Percentiles rank a stretch among this genome's conserved stretches.
phyloP scores from a whole-genome alignment of 2,888 invertebrate genomes.

The Amaurobius ferox region DNA sequence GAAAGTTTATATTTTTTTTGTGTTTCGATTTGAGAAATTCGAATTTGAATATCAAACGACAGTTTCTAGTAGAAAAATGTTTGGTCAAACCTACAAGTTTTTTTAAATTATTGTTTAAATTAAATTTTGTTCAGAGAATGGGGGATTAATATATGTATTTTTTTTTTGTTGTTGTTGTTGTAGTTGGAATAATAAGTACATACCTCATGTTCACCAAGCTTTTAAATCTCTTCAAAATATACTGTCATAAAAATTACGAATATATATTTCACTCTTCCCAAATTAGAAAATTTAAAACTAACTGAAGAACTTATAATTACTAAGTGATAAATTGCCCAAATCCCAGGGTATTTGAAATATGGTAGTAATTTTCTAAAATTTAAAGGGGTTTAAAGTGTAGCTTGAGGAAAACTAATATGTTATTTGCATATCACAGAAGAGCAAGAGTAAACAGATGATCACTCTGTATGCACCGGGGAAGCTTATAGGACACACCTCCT shows the following conservation, averaged over 20 bases:
- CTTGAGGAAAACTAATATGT: background rate
- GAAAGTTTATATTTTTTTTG: no score
- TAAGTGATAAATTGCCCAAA: background rate
- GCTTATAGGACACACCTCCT: background rate
- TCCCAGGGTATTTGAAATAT: background rate
- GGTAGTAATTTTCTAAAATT: background rate
- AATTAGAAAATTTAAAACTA: background rate
- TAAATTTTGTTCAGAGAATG: no score
- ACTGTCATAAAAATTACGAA: slow-evolving; percentile 6
- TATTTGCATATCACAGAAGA: slow-evolving; percentile 36
- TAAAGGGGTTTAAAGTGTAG: slow-evolving; percentile 16
- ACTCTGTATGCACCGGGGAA: slow-evolving; percentile 6
- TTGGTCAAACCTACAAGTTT: no score
- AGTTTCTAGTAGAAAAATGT: no score
- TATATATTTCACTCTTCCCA: no score
- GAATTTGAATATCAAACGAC: no score
- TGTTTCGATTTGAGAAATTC: no score
- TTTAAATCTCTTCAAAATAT: background rate
- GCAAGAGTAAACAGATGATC: slow-evolving; percentile 22
- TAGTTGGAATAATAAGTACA: no score
- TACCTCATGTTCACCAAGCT: no score
- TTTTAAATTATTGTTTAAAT: no score
- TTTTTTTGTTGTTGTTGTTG: no score
- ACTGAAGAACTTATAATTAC: background rate
- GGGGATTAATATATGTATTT: no score